Evolutionary conservation across 92 coral and sea anemone genomes (phyloP).

Genomic region (Galaxea fascicularis): DNA sequence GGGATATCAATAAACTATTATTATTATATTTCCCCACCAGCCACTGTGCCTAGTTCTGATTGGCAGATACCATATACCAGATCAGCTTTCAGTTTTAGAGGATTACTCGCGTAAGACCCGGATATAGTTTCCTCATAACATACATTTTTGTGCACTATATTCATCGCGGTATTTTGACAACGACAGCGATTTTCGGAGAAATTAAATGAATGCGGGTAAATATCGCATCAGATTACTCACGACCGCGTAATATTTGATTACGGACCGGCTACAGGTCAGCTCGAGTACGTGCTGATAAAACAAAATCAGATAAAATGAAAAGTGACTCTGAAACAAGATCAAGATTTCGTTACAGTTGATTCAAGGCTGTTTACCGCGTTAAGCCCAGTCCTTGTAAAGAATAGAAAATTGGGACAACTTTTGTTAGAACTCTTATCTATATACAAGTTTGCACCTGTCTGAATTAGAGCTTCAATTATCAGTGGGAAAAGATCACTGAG

Average conservation of each 20-base stretch:
- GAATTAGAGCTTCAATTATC: not conserved
- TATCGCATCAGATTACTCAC: not conserved
- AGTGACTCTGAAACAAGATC: too few relatives aligned
- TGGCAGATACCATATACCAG: not conserved
- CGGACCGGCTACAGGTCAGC: not conserved
- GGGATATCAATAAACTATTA: too few relatives aligned
- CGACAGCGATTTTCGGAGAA: not conserved
- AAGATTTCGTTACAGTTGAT: too few relatives aligned
- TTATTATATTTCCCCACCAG: too few relatives aligned
- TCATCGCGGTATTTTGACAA: constrained; percentile 8
- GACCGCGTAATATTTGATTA: not conserved
- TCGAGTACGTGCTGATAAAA: not conserved
- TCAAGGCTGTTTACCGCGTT: not conserved
- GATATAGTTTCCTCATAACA: constrained; percentile 24
- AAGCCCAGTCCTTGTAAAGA: not conserved
- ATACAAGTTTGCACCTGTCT: not conserved
- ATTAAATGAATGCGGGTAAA: not conserved
- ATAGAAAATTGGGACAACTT: not conserved
- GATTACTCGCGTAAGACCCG: not conserved
- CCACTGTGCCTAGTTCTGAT: not conserved
- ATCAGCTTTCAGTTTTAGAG: not conserved
- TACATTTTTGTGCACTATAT: not conserved
- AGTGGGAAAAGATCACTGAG: not conserved
- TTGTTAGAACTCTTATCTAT: not conserved
- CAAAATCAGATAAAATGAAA: too few relatives aligned